Percentiles rank a stretch among this genome's conserved stretches.
Evolutionary conservation across 1,140 invertebrate genomes (phyloP).

Genomic region (Drosophila albomicans): DNA sequence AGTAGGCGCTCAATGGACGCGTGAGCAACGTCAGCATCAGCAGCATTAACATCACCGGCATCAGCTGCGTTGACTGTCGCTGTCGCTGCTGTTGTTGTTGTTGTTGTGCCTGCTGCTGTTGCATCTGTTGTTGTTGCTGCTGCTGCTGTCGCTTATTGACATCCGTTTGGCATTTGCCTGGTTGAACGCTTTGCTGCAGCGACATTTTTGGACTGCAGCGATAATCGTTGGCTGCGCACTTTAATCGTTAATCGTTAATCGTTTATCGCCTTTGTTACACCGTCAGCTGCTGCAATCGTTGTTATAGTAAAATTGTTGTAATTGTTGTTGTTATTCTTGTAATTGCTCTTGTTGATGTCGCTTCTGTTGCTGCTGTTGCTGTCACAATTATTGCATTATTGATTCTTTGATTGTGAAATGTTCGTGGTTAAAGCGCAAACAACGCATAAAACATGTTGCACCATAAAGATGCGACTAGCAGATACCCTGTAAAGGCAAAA

Average conservation of each 20-base stretch:
- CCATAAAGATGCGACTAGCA: background rate
- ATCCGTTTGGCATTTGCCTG: conserved; percentile 36
- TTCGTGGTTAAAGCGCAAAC: conserved; percentile 16
- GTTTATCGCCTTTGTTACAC: conserved; percentile 21
- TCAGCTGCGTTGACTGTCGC: conserved; percentile 44
- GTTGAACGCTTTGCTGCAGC: conserved; percentile 42
- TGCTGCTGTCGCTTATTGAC: conserved; percentile 26
- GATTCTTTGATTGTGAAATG: conserved; percentile 31
- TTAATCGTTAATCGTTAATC: conserved; percentile 31
- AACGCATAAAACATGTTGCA: conserved; percentile 20
- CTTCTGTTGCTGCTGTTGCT: background rate
- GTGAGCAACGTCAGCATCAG: conserved; percentile 63
- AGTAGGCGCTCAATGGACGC: conserved; percentile 55
- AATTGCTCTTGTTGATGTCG: conserved; percentile 10
- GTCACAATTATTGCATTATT: conserved; percentile 34
- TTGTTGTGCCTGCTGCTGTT: conserved; percentile 7
- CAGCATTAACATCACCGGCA: conserved; percentile 62
- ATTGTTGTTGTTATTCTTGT: background rate
- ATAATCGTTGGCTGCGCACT: conserved; percentile 34
- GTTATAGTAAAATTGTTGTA: conserved; percentile 6
- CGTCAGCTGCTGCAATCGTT: conserved; percentile 14
- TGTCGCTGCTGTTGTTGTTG: conserved; percentile 23
- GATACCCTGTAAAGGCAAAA: background rate
- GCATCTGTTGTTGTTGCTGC: background rate
- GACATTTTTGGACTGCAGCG: conserved; percentile 51